phyloP scores from a whole-genome alignment of 2,888 invertebrate species.

The Tiphia femorata region DNA sequence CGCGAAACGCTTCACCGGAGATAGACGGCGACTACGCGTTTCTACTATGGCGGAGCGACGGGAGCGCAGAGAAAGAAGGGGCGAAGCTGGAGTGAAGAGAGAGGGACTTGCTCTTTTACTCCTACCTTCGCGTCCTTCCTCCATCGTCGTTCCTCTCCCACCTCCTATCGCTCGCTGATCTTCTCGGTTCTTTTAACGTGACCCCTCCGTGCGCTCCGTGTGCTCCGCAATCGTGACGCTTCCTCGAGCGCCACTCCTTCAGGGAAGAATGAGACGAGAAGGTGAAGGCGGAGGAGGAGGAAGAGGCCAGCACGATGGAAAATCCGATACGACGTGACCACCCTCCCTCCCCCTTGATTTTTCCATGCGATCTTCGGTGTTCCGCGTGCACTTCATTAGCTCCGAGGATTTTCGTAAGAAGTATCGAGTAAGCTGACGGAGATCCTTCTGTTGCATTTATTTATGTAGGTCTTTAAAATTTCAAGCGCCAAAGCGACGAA shows the following conservation, averaged over 20 bases:
- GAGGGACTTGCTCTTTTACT: not conserved
- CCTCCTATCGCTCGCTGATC: constrained; percentile 38
- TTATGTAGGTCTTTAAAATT: no score
- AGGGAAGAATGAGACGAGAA: not conserved
- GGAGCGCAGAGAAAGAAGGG: no score
- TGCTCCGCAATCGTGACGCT: constrained; percentile 27
- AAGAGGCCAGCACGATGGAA: not conserved
- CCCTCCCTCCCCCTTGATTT: not conserved
- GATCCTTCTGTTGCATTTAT: no score
- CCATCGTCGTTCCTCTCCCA: not conserved
- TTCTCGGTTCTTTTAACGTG: constrained; percentile 35
- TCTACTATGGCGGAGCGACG: no score
- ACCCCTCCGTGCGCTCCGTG: constrained; percentile 29
- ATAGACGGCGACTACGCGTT: constrained; percentile 28
- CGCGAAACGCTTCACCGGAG: constrained; percentile 41
- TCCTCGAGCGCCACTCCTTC: constrained; percentile 14
- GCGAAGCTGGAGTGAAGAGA: no score
- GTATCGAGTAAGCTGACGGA: no score
- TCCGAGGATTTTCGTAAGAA: no score
- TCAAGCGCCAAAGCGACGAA: no score
- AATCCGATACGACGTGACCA: not conserved
- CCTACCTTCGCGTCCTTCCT: not conserved
- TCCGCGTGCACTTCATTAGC: no score
- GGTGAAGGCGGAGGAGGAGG: not conserved
- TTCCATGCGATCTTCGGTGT: not conserved